Percentiles rank a stretch among this genome's conserved stretches.
These are phyloP conservation scores for Thinocorus orbignyianus DNA, from an alignment of 2,113 vertebrate genomes.

Conservation along the genomic window DNA sequence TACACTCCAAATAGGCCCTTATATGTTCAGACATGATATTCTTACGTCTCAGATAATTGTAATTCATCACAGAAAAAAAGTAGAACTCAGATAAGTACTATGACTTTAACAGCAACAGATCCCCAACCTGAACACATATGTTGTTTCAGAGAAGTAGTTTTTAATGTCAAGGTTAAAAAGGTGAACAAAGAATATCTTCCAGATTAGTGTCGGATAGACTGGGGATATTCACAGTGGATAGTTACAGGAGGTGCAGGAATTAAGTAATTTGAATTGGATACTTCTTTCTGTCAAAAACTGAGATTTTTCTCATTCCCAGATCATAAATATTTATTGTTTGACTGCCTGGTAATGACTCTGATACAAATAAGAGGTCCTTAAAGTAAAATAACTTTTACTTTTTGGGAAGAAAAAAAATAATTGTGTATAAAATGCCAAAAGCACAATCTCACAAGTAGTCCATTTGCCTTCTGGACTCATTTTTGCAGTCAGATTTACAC, in stretches of 20 bases:
- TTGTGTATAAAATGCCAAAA: not conserved
- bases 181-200: not conserved
- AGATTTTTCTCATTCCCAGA: not conserved
- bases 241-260: not conserved
- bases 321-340: not conserved
- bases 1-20: not conserved
- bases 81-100: not conserved
- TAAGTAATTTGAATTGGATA: not conserved
- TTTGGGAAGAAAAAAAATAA: not conserved
- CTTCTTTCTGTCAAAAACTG: not conserved
- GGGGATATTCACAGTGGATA: not conserved
- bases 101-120: not conserved
- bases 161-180: not conserved
- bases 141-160: not conserved
- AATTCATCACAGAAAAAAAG: not conserved
- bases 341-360: not conserved
- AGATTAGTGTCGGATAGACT: not conserved
- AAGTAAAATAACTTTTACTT: not conserved
- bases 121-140: not conserved
- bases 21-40: not conserved
- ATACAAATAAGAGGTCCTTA: not conserved
- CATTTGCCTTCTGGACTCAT: not conserved
- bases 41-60: not conserved
- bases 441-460: not conserved
- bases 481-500: not conserved